Conservation (phyloP, 2,113 vertebrate genomes). For the Scatophagus argus region DNA sequence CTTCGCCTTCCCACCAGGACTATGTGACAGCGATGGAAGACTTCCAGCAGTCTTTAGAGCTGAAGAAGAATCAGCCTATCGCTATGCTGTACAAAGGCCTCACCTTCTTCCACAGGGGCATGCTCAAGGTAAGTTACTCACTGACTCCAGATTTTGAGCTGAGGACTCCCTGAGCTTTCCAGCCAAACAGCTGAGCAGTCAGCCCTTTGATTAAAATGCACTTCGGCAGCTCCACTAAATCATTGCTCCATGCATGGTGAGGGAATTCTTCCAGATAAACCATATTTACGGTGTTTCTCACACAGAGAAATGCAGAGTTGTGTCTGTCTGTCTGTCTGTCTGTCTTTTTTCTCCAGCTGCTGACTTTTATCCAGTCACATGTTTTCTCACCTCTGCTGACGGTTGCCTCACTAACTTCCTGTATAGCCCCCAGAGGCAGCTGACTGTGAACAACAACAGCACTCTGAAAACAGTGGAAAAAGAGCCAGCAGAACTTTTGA, state of each 20-base stretch:
- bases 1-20: slow-evolving; percentile 82
- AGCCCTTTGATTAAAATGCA: not conserved
- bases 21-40: slow-evolving; percentile 95
- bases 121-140: slow-evolving; percentile 88
- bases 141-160: too few species aligned
- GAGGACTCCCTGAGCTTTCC: not conserved
- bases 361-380: not conserved
- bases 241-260: not conserved
- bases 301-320: not conserved
- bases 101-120: slow-evolving; percentile 98
- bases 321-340: not conserved
- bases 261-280: too few species aligned
- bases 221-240: not conserved
- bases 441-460: slow-evolving; percentile 8
- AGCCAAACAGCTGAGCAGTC: not conserved
- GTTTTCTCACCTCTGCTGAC: slow-evolving; percentile 3
- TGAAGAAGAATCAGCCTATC: slow-evolving; percentile 97
- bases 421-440: not conserved
- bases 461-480: not conserved
- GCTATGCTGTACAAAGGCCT: slow-evolving; percentile 98
- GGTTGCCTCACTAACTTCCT: not conserved
- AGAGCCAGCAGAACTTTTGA: not conserved
- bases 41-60: slow-evolving; percentile 93
- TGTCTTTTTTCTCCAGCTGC: not conserved
- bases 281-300: not conserved